A percentile compares a stretch with the other conserved stretches of the same genome.
Conservation (phyloP, 2,888 invertebrate genomes). For the Perdita meconis region DNA sequence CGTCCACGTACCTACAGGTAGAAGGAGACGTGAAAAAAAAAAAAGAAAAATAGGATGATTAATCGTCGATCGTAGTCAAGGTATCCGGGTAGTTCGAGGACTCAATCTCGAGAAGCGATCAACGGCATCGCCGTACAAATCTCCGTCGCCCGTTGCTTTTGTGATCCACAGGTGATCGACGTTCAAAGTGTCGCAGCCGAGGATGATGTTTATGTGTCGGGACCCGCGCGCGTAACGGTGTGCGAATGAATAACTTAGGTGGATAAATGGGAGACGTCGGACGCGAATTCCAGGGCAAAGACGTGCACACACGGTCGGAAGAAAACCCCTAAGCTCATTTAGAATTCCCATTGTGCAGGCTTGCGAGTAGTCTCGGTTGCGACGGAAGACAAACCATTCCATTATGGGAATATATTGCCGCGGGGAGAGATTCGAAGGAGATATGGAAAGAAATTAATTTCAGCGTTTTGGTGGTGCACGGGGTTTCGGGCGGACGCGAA, state of each 20-base stretch:
- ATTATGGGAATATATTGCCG: constrained; percentile 42
- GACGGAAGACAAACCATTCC: constrained; percentile 53
- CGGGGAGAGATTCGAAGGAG: constrained; percentile 5
- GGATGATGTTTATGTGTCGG: constrained; percentile 34
- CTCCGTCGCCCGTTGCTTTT: constrained; percentile 35
- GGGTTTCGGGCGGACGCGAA: neutral
- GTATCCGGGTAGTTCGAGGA: neutral
- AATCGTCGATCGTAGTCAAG: neutral
- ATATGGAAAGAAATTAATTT: constrained; percentile 54
- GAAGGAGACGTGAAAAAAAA: too few relatives aligned
- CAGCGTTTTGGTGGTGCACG: neutral
- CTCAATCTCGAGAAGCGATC: constrained; percentile 33
- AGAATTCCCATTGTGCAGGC: constrained; percentile 69
- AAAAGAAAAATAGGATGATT: constrained; percentile 16
- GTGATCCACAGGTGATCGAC: constrained; percentile 49
- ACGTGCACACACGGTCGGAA: constrained; percentile 37
- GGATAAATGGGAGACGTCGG: constrained; percentile 44
- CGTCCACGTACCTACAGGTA: constrained; percentile 86
- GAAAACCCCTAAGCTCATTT: constrained; percentile 68
- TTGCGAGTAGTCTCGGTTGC: constrained; percentile 33
- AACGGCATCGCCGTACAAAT: constrained; percentile 56
- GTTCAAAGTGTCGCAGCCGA: constrained; percentile 44
- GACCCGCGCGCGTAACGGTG: constrained; percentile 4
- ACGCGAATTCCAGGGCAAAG: constrained; percentile 44
- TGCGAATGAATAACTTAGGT: neutral